A percentile compares a stretch with the other conserved stretches of the same genome.
These are phyloP conservation scores for Acrocyrtus sp. DNA, from an alignment of 2,888 invertebrate species.

Conservation along the genomic window DNA sequence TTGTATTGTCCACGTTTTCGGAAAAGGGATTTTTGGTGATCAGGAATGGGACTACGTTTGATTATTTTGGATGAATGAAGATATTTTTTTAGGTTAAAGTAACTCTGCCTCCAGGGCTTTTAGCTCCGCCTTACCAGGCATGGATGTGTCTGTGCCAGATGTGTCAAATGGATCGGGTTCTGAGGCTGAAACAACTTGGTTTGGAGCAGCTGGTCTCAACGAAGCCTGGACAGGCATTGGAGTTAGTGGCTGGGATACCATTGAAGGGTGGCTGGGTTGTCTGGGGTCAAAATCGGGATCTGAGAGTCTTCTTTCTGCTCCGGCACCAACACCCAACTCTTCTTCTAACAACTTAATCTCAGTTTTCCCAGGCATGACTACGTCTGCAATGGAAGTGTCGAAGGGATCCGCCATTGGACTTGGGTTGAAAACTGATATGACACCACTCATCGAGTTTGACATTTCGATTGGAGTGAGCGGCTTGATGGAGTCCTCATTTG, in stretches of 20 bases:
- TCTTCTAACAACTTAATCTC: slow-evolving; percentile 73
- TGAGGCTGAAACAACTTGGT: slow-evolving; percentile 65
- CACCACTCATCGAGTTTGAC: slow-evolving; percentile 13
- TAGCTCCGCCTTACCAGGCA: slow-evolving; percentile 80
- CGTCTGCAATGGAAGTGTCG: slow-evolving; percentile 80
- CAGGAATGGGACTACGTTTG: too few relatives aligned
- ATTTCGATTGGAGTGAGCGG: slow-evolving; percentile 39
- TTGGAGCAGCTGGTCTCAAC: slow-evolving; percentile 8
- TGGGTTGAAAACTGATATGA: slow-evolving; percentile 41
- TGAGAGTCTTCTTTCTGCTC: slow-evolving; percentile 8
- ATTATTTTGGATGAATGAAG: too few relatives aligned
- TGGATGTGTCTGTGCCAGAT: slow-evolving; percentile 75
- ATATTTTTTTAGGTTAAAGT: too few relatives aligned
- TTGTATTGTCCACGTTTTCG: slow-evolving; percentile 28
- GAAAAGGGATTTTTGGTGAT: slow-evolving; percentile 26
- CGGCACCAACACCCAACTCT: slow-evolving; percentile 25
- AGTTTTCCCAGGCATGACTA: slow-evolving; percentile 77
- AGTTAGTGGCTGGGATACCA: slow-evolving; percentile 22
- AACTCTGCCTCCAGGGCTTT: slow-evolving; percentile 83
- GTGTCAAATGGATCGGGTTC: slow-evolving; percentile 89
- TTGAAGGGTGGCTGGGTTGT: slow-evolving; percentile 14
- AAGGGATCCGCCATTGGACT: slow-evolving; percentile 75
- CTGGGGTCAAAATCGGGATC: slow-evolving; percentile 52
- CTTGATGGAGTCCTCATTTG: slow-evolving; percentile 20
- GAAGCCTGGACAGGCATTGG: slow-evolving; percentile 25